These are phyloP conservation scores for Monodelphis domestica DNA, from an alignment of 2,797 vertebrate genomes.

Conservation along the genomic window DNA sequence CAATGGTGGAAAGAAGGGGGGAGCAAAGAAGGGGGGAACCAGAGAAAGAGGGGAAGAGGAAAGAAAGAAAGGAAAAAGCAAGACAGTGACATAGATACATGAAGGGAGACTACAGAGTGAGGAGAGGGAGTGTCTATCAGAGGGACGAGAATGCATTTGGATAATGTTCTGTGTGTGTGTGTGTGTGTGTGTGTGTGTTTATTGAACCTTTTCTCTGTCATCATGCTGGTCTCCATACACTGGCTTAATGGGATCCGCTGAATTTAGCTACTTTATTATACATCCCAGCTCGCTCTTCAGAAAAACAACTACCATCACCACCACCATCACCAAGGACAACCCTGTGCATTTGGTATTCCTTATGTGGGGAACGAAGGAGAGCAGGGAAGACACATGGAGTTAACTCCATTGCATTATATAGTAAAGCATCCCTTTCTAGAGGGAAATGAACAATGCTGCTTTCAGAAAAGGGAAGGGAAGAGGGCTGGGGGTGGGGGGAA, in stretches of 20 bases:
- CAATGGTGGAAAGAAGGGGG: accelerated
- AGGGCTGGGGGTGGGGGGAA: conserved; percentile 25
- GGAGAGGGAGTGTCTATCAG: not conserved
- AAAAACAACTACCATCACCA: not conserved
- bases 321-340: too few species aligned
- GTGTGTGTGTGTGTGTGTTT: not conserved
- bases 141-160: not conserved
- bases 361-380: not conserved
- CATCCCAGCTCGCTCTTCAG: not conserved
- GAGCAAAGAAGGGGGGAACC: not conserved
- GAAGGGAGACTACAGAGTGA: not conserved
- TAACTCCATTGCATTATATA: conserved; percentile 29
- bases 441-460: conserved; percentile 68
- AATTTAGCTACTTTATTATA: conserved; percentile 6
- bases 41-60: not conserved
- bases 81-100: not conserved
- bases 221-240: not conserved
- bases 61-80: not conserved
- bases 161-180: not conserved
- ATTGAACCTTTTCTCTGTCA: not conserved
- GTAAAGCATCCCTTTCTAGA: conserved; percentile 28
- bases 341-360: conserved; percentile 6
- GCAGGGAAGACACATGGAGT: not conserved
- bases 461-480: conserved; percentile 29
- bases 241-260: not conserved